Conservation (phyloP, 2,797 vertebrate species). For the Characodon lateralis region DNA sequence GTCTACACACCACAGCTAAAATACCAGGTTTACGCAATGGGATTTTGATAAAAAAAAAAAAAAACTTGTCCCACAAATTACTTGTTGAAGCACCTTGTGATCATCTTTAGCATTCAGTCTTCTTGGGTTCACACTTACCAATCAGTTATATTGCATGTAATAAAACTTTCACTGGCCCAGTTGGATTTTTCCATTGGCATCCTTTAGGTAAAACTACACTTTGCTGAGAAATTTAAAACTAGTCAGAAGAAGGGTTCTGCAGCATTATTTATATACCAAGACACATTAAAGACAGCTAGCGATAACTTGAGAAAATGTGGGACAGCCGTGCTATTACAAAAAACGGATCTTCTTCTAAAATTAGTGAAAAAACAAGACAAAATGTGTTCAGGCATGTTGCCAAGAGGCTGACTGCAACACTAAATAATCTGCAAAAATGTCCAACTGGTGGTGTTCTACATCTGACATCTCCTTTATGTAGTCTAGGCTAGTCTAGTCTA, state of each 20-base stretch:
- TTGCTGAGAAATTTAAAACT: not conserved
- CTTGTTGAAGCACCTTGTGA: not conserved
- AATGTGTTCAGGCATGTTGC: not conserved
- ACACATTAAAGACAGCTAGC: no score
- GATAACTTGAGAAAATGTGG: not conserved
- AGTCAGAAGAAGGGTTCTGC: not conserved
- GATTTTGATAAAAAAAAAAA: not conserved
- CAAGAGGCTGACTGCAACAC: not conserved
- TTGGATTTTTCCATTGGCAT: not conserved
- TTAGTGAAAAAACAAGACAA: not conserved
- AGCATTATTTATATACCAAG: not conserved
- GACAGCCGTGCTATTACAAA: not conserved
- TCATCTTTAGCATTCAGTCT: not conserved
- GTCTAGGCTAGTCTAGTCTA: no score
- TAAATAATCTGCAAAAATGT: no score
- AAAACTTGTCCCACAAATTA: not conserved
- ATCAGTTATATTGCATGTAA: not conserved
- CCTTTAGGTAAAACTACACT: not conserved
- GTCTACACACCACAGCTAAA: not conserved
- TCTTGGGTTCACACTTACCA: not conserved
- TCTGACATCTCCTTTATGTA: no score
- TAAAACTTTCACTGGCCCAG: not conserved
- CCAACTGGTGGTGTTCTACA: no score
- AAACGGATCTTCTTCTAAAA: not conserved
- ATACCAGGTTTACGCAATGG: not conserved